Conservation (phyloP, 2,797 vertebrate genomes). For the Mus minutoides region DNA sequence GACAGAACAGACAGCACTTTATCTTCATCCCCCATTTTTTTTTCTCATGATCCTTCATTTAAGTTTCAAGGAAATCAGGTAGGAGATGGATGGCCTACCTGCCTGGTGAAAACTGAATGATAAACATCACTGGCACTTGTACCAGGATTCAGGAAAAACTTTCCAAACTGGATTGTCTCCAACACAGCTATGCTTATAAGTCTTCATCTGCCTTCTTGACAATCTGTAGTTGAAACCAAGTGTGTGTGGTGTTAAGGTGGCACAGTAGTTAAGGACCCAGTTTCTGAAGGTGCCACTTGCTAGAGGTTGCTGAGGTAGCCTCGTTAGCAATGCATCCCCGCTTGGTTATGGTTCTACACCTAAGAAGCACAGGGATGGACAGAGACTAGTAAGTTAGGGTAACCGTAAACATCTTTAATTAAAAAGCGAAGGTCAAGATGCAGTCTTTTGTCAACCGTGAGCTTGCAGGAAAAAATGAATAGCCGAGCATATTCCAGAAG, state of each 20-base stretch:
- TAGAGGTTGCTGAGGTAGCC: background rate
- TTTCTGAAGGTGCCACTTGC: background rate
- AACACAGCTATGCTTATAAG: background rate
- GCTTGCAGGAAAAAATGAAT: slow-evolving; percentile 56
- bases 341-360: background rate
- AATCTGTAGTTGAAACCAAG: background rate
- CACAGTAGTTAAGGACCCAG: background rate
- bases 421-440: slow-evolving; percentile 19
- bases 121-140: background rate
- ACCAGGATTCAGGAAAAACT: background rate
- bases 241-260: background rate
- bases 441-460: slow-evolving; percentile 73
- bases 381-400: background rate
- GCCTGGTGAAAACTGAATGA: background rate
- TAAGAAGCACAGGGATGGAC: slow-evolving; percentile 16
- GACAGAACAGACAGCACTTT: background rate
- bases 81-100: background rate
- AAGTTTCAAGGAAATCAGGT: background rate
- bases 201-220: background rate
- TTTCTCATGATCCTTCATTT: background rate
- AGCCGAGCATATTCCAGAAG: background rate
- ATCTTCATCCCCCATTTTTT: background rate
- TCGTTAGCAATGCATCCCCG: background rate
- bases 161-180: background rate
- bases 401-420: slow-evolving; percentile 63